phyloP scores from a whole-genome alignment of 2,888 invertebrate species.

The Tineola bisselliella region DNA sequence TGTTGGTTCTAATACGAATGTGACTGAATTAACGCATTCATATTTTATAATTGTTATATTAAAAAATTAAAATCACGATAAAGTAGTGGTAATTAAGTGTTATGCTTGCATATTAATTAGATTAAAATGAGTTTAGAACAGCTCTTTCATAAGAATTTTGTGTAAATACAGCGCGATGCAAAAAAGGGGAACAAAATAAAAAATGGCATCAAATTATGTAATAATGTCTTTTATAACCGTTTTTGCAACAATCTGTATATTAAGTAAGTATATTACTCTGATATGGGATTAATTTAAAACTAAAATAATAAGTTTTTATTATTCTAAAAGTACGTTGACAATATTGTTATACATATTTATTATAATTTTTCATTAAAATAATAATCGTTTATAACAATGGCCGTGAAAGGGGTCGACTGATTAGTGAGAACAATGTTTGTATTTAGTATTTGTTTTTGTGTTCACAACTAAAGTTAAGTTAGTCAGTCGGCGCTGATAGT shows the following conservation, averaged over 20 bases:
- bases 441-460: background rate
- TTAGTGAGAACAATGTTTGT: background rate
- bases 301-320: too few relatives aligned
- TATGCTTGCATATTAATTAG: background rate
- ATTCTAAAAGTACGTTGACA: too few relatives aligned
- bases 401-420: background rate
- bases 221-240: background rate
- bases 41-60: background rate
- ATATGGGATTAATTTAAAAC: too few relatives aligned
- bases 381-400: background rate
- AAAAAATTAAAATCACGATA: background rate
- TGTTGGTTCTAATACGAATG: conserved; percentile 26
- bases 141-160: conserved; percentile 16
- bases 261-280: too few relatives aligned
- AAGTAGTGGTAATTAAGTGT: background rate
- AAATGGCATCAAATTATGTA: conserved; percentile 10
- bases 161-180: conserved; percentile 12
- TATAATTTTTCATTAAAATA: background rate
- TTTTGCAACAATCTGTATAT: too few relatives aligned
- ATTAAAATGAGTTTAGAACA: conserved; percentile 15
- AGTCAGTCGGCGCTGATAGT: background rate
- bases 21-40: conserved; percentile 42
- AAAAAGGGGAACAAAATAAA: conserved; percentile 14
- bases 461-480: background rate
- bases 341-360: too few relatives aligned